Base-by-base conservation (phyloP, 1,140 invertebrate genomes). In the Tetragonula clypearis region DNA sequence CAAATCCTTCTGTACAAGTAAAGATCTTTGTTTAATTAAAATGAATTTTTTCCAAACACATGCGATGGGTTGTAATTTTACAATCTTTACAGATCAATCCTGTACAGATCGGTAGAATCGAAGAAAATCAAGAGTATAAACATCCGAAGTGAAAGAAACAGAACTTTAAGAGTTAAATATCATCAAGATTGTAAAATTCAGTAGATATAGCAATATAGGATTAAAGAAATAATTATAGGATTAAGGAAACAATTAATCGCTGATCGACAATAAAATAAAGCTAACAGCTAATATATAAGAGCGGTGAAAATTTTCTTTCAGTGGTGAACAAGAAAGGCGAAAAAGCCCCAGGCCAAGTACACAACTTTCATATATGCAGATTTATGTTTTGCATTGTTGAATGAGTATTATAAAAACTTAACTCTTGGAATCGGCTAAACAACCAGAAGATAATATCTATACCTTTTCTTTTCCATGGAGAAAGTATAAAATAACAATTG, bases 401-500 rank as follows among this genome's bases (percentile, higher is more conserved):
- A 71, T 14, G 35, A 14, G n/a, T 73, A 26, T 68, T 73, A 26
- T 68, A 35, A 14, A 17, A 82, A 74, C 19, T 85, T 15, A 15
- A 26, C 3, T 23, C 19, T 23, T 21, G 17, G 26, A 79, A 35
- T 56, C 5, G 30, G 1, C 14, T 19, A 79, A 55, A 60, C 41
- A n/a, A 19, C 30, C 15, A 74, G 8, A 75, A 68, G 35, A 19
- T 23, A 65, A 71, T 71, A 9, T 15, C 12, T 66, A 21, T 55
- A 65, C 17, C 65, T 87, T 80, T 86, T 86, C 81, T 78, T 87
- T 75, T 79, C 81, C 21, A 8, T 17, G 80, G 88, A 90, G 87
- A 92, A 92, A 92, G 88, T 90, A 78, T 30, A 89, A 89, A 88
- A 87, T 86, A 87, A 90, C 82, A 91, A 91, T 89, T 89, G 82